Evolutionary conservation across 2,797 vertebrate species (phyloP).

Genomic region (Intellagama lesueurii): DNA sequence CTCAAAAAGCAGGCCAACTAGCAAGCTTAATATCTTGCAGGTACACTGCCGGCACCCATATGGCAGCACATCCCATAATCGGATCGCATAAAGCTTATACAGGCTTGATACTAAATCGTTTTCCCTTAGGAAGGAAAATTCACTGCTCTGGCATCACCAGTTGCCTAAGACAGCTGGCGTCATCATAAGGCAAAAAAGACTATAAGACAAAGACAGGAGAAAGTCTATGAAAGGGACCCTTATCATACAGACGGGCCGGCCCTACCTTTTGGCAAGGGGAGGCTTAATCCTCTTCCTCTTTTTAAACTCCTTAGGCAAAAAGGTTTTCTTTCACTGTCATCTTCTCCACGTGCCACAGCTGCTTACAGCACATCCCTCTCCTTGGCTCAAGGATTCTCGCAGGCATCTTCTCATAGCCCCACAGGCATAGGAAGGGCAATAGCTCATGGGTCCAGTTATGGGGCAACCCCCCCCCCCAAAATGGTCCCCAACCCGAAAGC

Average conservation of each 20-base stretch:
- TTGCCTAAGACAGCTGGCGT: not conserved
- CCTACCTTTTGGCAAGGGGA: not conserved
- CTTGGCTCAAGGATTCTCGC: not conserved
- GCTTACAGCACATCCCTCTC: not conserved
- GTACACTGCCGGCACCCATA: not conserved
- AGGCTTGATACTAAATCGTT: not conserved
- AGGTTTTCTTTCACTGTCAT: not conserved
- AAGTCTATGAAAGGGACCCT: not conserved
- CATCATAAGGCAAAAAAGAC: not conserved
- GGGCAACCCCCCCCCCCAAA: too few species aligned
- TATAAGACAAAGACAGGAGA: not conserved
- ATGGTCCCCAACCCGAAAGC: too few species aligned
- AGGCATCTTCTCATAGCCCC: not conserved
- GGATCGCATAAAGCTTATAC: not conserved
- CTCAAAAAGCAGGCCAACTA: not conserved
- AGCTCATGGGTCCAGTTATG: too few species aligned
- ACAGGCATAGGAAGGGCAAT: too few species aligned
- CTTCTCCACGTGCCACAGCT: not conserved
- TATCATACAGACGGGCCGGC: too few species aligned
- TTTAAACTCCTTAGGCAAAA: not conserved
- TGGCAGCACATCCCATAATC: not conserved
- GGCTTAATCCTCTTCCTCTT: too few species aligned
- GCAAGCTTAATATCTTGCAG: not conserved
- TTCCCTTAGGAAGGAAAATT: not conserved
- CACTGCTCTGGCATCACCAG: accelerated